These are phyloP conservation scores for Chionis minor DNA, from an alignment of 2,113 vertebrate genomes.

Conservation along the genomic window DNA sequence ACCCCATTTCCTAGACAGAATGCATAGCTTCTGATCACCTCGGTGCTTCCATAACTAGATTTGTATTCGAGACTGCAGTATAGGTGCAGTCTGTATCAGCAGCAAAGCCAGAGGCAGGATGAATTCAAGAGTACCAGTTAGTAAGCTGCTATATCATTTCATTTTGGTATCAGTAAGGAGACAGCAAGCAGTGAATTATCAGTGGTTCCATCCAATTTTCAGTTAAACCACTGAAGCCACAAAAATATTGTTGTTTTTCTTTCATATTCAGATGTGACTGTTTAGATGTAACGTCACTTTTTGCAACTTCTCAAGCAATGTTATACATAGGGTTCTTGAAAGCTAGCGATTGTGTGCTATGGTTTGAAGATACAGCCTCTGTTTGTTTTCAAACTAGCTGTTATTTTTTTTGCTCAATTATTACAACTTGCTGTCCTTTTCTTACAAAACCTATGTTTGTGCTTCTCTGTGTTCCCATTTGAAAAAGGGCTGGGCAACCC, in stretches of 20 bases:
- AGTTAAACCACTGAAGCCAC: not conserved
- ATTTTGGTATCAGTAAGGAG: not conserved
- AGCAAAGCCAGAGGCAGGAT: not conserved
- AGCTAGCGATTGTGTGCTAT: not conserved
- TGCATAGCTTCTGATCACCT: not conserved
- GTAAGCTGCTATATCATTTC: not conserved
- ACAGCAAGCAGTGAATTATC: not conserved
- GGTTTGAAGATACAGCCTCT: not conserved
- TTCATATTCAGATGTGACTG: not conserved
- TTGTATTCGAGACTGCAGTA: not conserved
- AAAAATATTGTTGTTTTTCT: not conserved
- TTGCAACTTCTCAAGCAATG: not conserved
- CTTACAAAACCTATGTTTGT: not conserved
- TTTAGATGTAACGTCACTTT: not conserved
- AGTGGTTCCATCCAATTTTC: not conserved
- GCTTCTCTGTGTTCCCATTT: not conserved
- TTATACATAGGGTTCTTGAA: not conserved
- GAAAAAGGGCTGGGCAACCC: not conserved
- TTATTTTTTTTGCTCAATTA: not conserved
- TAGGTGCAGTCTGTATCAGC: not conserved
- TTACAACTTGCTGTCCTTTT: not conserved
- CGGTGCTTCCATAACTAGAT: not conserved
- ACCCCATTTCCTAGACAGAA: not conserved
- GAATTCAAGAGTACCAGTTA: not conserved
- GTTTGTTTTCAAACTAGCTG: not conserved